These are phyloP conservation scores for Chrysoperla carnea DNA, from an alignment of 1,140 invertebrate species.

Conservation along the genomic window DNA sequence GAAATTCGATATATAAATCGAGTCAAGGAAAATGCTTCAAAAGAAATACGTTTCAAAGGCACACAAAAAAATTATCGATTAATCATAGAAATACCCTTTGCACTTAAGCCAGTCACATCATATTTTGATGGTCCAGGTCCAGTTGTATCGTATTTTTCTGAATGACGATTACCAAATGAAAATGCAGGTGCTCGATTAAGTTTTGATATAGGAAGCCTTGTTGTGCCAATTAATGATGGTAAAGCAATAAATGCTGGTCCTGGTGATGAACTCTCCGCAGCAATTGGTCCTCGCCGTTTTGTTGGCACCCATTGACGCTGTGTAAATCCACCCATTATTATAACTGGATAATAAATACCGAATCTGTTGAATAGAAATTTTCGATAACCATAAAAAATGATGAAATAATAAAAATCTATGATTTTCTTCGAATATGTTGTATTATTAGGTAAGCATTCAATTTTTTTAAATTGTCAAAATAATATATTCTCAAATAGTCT, in stretches of 20 bases:
- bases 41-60: too few relatives aligned
- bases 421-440: too few relatives aligned
- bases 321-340: slow-evolving; percentile 39
- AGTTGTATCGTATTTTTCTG: slow-evolving; percentile 22
- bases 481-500: too few relatives aligned
- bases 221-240: slow-evolving; percentile 63
- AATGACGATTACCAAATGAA: slow-evolving; percentile 54
- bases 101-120: slow-evolving; percentile 63
- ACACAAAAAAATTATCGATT: too few relatives aligned
- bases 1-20: too few relatives aligned
- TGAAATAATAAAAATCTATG: too few relatives aligned
- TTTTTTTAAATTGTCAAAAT: too few relatives aligned
- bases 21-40: too few relatives aligned
- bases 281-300: slow-evolving; percentile 74
- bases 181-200: slow-evolving; percentile 57
- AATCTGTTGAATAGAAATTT: too few relatives aligned
- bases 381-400: too few relatives aligned
- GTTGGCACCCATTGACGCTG: slow-evolving; percentile 80
- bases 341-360: too few relatives aligned
- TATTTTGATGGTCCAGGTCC: slow-evolving; percentile 79
- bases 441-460: too few relatives aligned
- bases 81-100: slow-evolving; percentile 28
- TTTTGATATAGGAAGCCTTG: slow-evolving; percentile 53
- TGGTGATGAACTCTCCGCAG: slow-evolving; percentile 76
- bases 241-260: slow-evolving; percentile 72